Percentiles rank a stretch among this genome's conserved stretches.
Evolutionary conservation across 2,113 vertebrate genomes (phyloP).

Genomic region (Eretmochelys imbricata): DNA sequence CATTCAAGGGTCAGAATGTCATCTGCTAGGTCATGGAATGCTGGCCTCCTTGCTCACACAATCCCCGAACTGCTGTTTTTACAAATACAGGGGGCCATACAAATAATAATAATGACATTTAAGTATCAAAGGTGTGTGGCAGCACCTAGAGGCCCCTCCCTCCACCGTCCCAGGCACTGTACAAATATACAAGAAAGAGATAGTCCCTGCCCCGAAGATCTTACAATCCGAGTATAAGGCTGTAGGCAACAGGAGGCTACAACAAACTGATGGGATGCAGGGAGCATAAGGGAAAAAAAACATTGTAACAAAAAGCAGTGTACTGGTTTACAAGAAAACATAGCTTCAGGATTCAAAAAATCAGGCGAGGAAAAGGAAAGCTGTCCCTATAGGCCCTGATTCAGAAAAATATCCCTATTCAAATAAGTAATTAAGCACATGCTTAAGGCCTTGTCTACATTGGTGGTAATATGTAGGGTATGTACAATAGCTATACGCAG

Average conservation of each 20-base stretch:
- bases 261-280: neutral
- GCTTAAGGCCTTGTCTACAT: neutral
- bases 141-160: neutral
- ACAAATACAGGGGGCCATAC: neutral
- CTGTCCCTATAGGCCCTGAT: neutral
- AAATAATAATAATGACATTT: neutral
- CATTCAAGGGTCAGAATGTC: neutral
- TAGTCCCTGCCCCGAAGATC: neutral
- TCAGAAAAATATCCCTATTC: neutral
- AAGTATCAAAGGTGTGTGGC: neutral
- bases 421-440: neutral
- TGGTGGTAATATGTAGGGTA: neutral
- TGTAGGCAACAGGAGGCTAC: neutral
- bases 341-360: neutral
- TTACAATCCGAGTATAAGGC: neutral
- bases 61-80: neutral
- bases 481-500: neutral
- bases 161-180: accelerated
- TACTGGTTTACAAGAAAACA: neutral
- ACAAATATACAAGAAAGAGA: neutral
- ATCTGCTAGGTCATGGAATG: neutral
- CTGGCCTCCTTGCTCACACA: neutral
- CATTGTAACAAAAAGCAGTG: neutral
- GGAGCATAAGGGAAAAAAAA: neutral
- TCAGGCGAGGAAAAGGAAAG: neutral